Base-by-base conservation (phyloP, 2,888 invertebrate species). In the Drosophila affinis region DNA sequence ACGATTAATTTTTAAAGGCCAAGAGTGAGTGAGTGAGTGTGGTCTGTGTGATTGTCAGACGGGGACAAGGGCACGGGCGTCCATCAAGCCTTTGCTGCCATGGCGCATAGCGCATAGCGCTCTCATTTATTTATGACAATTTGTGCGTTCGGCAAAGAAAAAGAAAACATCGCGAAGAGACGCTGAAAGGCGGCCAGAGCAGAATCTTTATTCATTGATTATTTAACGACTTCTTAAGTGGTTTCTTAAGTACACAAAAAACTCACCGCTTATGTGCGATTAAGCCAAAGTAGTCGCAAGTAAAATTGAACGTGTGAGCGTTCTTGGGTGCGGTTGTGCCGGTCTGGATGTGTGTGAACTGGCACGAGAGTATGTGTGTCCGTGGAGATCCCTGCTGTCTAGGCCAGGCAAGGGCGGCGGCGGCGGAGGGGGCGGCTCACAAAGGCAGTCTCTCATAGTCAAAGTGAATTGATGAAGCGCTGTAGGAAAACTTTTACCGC, bases 151-250 rank as follows among this genome's bases (percentile, higher is more conserved):
- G 39, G 27, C 48, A 44, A 34, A 24, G 52, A 34, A 46, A 29
- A 61, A 59, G 45, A 65, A 48, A 56, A 48, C 54, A 67, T 29
- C 49, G 64, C 71, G 55, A 29, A 46, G 58, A 46, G 48, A 47
- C 52, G 59, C 14, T 7, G 39, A 55, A 62, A 55, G 27, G 39
- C 67, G 62, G 71, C 62, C 54, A 39, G 14, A 7, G 39, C 39
- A 71, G 83, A 90, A 86, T 87, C 88, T 88, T 84, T 82, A 83
- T 87, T 89, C 91, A 91, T 91, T 91, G 91, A 91, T 91, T 91
- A 91, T 91, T 91, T 91, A 91, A 91, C 90, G 90, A 91, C 89
- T 91, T 91, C 91, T 91, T 91, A 91, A 91, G 91, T 91, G 91
- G 90, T 91, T 91, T 88, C 81, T 79, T 90, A 88, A 89, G 91